phyloP scores from a whole-genome alignment of 2,797 vertebrate species.

The Onychomys arenicola region DNA sequence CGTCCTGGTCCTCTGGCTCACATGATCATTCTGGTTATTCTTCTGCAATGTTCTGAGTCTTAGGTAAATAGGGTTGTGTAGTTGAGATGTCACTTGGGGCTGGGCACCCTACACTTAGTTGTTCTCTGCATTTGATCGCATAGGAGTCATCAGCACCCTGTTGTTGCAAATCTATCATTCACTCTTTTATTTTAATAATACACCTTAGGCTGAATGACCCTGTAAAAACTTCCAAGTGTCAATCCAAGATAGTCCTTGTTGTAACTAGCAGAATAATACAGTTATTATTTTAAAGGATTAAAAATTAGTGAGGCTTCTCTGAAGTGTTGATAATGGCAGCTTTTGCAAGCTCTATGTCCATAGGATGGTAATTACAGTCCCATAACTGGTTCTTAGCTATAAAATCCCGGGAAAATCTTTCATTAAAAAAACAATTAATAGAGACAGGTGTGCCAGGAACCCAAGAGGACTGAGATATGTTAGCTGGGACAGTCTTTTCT shows the following conservation, averaged over 20 bases:
- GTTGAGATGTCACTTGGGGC: not conserved
- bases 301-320: not conserved
- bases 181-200: not conserved
- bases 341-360: not conserved
- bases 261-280: too few relatives aligned
- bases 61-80: not conserved
- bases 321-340: not conserved
- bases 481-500: not conserved
- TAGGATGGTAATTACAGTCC: not conserved
- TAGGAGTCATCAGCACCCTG: not conserved
- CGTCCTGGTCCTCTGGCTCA: too few relatives aligned
- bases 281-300: not conserved
- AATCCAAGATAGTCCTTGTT: too few relatives aligned
- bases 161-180: not conserved
- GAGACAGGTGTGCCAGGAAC: not conserved
- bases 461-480: not conserved
- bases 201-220: not conserved
- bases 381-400: too few relatives aligned
- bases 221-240: not conserved
- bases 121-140: not conserved
- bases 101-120: not conserved
- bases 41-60: not conserved
- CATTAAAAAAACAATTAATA: not conserved
- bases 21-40: too few relatives aligned
- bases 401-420: constrained; percentile 1